Conservation (phyloP, 2,113 vertebrate species). For the Leucoraja erinaceus region DNA sequence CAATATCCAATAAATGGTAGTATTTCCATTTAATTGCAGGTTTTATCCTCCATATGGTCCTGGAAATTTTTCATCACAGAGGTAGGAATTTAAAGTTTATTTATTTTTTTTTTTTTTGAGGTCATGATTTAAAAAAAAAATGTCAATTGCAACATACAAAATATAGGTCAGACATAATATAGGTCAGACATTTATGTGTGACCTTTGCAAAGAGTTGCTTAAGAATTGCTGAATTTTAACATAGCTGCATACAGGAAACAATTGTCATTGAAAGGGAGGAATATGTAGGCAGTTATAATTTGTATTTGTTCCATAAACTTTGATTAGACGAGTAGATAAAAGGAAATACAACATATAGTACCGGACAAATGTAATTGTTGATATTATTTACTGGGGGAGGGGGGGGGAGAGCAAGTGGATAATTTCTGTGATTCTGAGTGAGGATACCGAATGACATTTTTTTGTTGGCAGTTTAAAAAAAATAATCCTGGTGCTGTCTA, state of each 20-base stretch:
- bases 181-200: not conserved
- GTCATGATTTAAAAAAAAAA: not conserved
- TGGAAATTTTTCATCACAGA: conserved; percentile 2
- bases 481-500: not conserved
- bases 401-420: not conserved
- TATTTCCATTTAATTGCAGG: conserved; percentile 17
- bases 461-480: not conserved
- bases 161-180: not conserved
- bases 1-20: not conserved
- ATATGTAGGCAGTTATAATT: not conserved
- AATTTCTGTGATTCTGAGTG: not conserved
- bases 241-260: not conserved
- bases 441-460: not conserved
- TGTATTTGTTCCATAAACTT: not conserved
- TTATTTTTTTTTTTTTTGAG: not conserved
- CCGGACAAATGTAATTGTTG: not conserved
- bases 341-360: not conserved
- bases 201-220: not conserved
- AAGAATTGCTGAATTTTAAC: not conserved
- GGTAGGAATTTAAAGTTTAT: conserved; percentile 18
- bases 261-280: not conserved
- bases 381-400: not conserved
- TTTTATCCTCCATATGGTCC: not conserved
- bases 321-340: not conserved
- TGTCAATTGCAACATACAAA: not conserved